Conservation (phyloP, 2,797 vertebrate species). For the Vultur gryphus region DNA sequence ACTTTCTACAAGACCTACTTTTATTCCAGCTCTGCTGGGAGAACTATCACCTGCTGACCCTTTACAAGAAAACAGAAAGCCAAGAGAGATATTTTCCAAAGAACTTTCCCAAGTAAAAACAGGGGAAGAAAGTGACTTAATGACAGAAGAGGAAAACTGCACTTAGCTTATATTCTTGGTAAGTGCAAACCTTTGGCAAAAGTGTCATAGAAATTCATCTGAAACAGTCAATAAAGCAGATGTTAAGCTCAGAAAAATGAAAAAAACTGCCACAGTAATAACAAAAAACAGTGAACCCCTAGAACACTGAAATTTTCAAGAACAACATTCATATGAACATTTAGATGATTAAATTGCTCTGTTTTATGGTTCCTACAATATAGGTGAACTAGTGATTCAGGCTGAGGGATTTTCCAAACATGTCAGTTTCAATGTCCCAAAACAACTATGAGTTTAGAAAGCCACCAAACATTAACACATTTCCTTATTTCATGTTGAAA, state of each 20-base stretch:
- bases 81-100: not conserved
- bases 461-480: not conserved
- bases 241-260: not conserved
- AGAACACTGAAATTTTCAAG: not conserved
- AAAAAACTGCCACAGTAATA: not conserved
- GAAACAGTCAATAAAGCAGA: not conserved
- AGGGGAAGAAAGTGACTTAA: not conserved
- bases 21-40: not conserved
- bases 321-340: not conserved
- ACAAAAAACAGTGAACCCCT: not conserved
- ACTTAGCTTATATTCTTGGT: not conserved
- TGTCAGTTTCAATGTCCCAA: not conserved
- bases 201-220: not conserved
- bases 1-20: not conserved
- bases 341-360: not conserved
- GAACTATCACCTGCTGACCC: not conserved
- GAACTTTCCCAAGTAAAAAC: not conserved
- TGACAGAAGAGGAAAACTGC: not conserved
- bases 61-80: not conserved
- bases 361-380: not conserved
- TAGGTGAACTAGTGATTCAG: not conserved
- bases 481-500: not conserved
- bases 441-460: not conserved
- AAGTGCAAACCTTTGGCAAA: not conserved
- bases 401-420: not conserved